Conservation (phyloP, 2,888 invertebrate genomes). For the Trilocha varians region DNA sequence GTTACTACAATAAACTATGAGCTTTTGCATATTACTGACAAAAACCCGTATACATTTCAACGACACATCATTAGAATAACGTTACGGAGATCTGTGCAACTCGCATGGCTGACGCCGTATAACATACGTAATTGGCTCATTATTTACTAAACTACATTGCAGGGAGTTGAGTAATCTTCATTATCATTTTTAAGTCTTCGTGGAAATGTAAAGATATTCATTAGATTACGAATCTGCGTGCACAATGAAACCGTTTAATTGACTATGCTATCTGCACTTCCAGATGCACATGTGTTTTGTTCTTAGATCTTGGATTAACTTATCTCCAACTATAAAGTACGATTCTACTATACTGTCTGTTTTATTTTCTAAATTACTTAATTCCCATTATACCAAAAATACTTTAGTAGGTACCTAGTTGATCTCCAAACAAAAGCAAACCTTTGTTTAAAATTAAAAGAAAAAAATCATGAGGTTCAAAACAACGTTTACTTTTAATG, state of each 20-base stretch:
- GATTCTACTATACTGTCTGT: no score
- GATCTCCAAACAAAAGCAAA: no score
- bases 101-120: constrained; percentile 31
- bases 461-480: no score
- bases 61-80: constrained; percentile 28
- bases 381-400: no score
- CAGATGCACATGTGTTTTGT: constrained; percentile 4
- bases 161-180: constrained; percentile 29
- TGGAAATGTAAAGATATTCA: constrained; percentile 2
- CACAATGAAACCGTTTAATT: constrained; percentile 4
- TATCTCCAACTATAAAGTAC: no score
- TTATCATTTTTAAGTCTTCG: constrained; percentile 24
- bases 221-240: neutral
- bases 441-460: no score
- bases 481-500: no score
- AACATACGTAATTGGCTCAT: constrained; percentile 37
- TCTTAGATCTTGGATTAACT: constrained; percentile 6
- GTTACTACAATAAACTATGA: neutral
- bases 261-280: constrained; percentile 10
- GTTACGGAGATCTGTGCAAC: constrained; percentile 30
- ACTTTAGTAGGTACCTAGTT: no score
- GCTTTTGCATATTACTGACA: neutral
- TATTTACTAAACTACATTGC: constrained; percentile 30
- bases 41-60: constrained; percentile 12
- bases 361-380: no score